Evolutionary conservation across 2,113 vertebrate species (phyloP).

Genomic region (Myotis yumanensis): DNA sequence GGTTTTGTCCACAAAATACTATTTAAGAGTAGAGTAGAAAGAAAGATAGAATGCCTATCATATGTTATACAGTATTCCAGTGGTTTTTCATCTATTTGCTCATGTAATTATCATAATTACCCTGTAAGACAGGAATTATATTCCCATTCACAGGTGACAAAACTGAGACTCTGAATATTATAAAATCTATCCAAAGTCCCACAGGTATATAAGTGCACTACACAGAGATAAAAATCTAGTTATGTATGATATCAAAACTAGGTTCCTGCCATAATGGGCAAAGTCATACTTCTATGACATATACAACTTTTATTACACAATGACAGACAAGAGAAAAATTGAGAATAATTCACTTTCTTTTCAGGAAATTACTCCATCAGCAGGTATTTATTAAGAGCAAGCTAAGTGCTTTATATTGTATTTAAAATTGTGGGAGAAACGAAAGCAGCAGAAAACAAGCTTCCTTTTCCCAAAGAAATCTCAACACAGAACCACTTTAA

Average conservation of each 20-base stretch:
- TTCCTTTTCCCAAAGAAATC: neutral
- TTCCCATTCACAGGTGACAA: neutral
- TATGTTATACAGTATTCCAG: neutral
- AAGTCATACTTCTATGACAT: neutral
- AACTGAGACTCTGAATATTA: neutral
- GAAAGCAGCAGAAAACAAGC: neutral
- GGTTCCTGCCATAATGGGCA: neutral
- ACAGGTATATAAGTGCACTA: neutral
- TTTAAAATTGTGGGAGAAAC: neutral
- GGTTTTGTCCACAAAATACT: neutral
- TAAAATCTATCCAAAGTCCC: neutral
- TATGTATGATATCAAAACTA: neutral
- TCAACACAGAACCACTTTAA: conserved; percentile 14
- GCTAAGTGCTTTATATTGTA: neutral
- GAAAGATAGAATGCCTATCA: neutral
- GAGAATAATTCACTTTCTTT: conserved; percentile 28
- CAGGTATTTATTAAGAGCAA: neutral
- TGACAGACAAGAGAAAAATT: neutral
- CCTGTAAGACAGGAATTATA: neutral
- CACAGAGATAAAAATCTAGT: neutral
- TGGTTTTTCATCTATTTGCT: neutral
- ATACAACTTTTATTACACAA: neutral
- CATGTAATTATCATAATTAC: neutral
- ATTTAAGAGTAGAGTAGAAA: neutral
- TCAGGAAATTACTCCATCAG: neutral